Conservation (phyloP, 2,113 vertebrate genomes). For the Pachyramphus minor region DNA sequence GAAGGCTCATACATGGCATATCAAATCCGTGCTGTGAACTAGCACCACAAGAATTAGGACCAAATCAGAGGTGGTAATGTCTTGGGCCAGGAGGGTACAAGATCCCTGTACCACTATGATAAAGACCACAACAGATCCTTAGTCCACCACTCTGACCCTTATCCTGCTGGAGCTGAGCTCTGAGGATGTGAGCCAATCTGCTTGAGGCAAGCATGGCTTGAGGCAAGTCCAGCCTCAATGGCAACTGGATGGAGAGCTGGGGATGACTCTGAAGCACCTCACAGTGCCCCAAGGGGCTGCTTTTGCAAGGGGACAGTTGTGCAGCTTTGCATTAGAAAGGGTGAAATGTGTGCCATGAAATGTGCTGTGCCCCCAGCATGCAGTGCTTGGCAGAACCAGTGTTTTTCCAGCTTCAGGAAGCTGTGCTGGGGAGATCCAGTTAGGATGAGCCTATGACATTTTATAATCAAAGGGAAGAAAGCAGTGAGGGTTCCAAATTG, state of each 20-base stretch:
- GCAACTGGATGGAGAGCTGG: neutral
- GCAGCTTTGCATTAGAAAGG: neutral
- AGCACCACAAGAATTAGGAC: neutral
- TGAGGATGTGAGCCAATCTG: neutral
- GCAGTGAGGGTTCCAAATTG: neutral
- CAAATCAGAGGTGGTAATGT: neutral
- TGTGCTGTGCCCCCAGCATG: rapidly evolving
- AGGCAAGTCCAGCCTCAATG: neutral
- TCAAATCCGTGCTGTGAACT: neutral
- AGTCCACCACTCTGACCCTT: rapidly evolving
- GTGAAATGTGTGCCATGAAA: neutral
- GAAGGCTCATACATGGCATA: neutral
- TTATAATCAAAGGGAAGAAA: neutral
- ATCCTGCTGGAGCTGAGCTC: neutral
- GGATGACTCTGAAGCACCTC: neutral
- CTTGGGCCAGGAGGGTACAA: neutral
- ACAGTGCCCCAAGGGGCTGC: neutral
- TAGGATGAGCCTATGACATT: neutral
- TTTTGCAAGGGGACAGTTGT: neutral
- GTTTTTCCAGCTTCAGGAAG: neutral
- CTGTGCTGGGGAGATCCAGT: neutral
- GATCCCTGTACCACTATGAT: neutral
- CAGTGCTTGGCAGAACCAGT: neutral
- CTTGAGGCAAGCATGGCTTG: rapidly evolving
- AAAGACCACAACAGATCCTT: neutral